A percentile compares a stretch with the other conserved stretches of the same genome.
phyloP scores from a whole-genome alignment of 2,797 vertebrate genomes.

The Catamblyrhynchus diadema region DNA sequence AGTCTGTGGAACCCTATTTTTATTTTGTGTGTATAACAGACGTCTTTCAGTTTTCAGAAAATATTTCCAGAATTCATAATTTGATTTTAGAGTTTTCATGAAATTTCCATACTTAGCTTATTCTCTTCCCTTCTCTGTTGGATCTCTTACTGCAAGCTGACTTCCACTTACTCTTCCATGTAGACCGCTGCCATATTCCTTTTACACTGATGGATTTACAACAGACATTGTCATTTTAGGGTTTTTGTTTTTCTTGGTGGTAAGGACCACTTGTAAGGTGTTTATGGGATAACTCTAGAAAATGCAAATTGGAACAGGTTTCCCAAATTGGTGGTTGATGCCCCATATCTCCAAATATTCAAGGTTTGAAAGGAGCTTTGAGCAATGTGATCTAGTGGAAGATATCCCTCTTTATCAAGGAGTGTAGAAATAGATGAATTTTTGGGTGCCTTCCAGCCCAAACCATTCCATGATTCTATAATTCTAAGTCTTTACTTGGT shows the following conservation, averaged over 20 bases:
- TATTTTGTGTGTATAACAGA: neutral
- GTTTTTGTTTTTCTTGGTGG: neutral
- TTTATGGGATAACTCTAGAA: neutral
- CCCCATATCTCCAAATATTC: neutral
- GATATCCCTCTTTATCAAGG: neutral
- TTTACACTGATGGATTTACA: neutral
- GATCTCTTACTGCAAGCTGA: neutral
- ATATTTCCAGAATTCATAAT: neutral
- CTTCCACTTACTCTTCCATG: neutral
- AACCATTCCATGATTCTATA: neutral
- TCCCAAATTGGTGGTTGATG: neutral
- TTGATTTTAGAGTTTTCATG: neutral
- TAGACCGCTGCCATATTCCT: neutral
- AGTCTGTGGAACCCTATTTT: neutral
- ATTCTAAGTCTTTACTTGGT: neutral
- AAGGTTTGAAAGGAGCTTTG: neutral
- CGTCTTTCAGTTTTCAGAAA: neutral
- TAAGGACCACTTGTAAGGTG: neutral
- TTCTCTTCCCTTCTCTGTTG: neutral
- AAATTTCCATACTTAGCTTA: neutral
- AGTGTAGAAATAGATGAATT: accelerated
- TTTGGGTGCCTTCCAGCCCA: neutral
- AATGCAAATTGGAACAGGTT: neutral
- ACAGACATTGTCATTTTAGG: neutral
- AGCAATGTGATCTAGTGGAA: neutral